Evolutionary conservation across 2,888 invertebrate genomes (phyloP), one percentile per base, ranked within the genome.

Genomic region (Zaprionus bogoriensis): DNA sequence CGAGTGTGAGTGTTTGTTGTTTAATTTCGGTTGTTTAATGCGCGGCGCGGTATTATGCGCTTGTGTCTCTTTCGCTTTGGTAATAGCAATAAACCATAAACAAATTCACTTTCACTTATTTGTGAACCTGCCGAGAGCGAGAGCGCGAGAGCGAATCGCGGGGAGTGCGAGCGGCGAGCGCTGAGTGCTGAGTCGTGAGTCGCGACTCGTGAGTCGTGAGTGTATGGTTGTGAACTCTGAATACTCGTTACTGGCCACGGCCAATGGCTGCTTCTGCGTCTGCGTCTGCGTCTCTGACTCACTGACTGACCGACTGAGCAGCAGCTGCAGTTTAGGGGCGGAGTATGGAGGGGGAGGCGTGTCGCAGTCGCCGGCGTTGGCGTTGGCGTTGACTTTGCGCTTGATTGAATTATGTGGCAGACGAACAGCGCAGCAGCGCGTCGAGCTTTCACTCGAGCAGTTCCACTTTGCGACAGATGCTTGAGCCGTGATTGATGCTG

Each of bases 71-170:
- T 67, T 77, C 67, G 77, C 77, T 80, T 77, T 81, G 78, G 78
- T 78, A 78, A 78, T 78, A 73, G 82, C 73, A 81, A 81, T 74
- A 79, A 65, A 77, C 68, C 80, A 79, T 83, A 84, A 83, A 81
- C 81, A 83, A 81, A 81, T 81, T 81, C 81, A 81, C 81, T 81
- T 81, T 81, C 81, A 81, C 81, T 81, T 81, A 81, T 81, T 80
- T 80, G 78, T 77, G 83, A 80, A 81, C 70, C 76, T 76, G 78
- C 67, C 70, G n/a, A n/a, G n/a, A n/a, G n/a, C n/a, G n/a, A n/a
- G n/a, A n/a, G n/a, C n/a, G n/a, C n/a, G n/a, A n/a, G n/a, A n/a
- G 9, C n/a, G 14, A 14, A 27, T 27, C 27, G 27, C n/a, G n/a
- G n/a, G n/a, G n/a, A n/a, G n/a, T n/a, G n/a, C n/a, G n/a, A n/a